Evolutionary conservation across 2,888 invertebrate genomes (phyloP).

Genomic region (Epinotia bilunana): DNA sequence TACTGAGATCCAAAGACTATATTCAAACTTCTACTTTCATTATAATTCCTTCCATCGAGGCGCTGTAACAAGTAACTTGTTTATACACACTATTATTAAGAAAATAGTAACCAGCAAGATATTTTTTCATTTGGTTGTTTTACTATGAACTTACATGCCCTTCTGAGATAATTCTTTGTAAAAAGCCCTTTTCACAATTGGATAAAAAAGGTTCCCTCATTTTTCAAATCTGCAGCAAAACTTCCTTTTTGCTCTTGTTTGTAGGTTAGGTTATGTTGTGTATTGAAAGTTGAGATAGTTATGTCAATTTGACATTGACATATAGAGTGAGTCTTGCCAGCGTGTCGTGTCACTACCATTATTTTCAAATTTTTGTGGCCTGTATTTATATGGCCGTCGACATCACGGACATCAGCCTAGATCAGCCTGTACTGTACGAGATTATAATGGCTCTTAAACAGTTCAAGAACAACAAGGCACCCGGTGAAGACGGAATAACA

Average conservation of each 20-base stretch:
- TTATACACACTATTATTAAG: conserved; percentile 7
- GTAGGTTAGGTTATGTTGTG: conserved; percentile 17
- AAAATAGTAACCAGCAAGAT: background rate
- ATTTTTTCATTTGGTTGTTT: background rate
- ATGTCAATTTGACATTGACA: background rate
- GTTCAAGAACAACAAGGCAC: too few relatives aligned
- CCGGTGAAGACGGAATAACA: too few relatives aligned
- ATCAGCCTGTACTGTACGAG: too few relatives aligned
- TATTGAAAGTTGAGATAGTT: background rate
- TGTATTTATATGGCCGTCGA: too few relatives aligned
- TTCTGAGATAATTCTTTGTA: conserved; percentile 86
- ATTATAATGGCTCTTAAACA: too few relatives aligned
- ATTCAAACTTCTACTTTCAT: conserved; percentile 88
- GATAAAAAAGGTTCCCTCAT: conserved; percentile 88
- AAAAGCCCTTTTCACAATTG: conserved; percentile 88
- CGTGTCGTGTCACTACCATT: too few relatives aligned
- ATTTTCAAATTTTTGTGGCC: too few relatives aligned
- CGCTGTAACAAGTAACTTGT: conserved; percentile 82
- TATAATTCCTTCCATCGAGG: conserved; percentile 90
- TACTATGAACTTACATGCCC: conserved; percentile 83
- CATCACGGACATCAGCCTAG: too few relatives aligned
- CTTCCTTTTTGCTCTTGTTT: background rate
- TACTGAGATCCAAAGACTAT: conserved; percentile 93
- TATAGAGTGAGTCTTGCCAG: too few relatives aligned
- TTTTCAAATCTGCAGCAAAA: conserved; percentile 46